A percentile compares a stretch with the other conserved stretches of the same genome.
phyloP scores from a whole-genome alignment of 2,888 invertebrate species.

The Cephalotes varians region DNA sequence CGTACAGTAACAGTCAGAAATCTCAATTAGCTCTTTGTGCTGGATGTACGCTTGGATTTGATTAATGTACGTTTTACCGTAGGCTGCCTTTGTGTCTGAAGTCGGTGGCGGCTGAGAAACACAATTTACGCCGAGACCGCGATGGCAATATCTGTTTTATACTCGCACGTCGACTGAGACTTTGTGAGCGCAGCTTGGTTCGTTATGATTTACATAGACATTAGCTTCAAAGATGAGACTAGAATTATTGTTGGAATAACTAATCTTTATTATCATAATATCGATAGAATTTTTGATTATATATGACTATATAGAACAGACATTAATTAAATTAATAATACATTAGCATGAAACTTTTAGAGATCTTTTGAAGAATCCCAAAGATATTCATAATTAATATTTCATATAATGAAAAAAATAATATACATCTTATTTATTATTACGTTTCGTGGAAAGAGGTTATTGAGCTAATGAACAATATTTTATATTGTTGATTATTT shows the following conservation, averaged over 20 bases:
- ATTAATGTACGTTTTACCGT: constrained; percentile 73
- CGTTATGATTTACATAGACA: constrained; percentile 64
- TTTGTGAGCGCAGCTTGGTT: constrained; percentile 60
- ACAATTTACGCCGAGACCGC: constrained; percentile 68
- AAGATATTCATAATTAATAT: neutral
- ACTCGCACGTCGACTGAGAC: constrained; percentile 36
- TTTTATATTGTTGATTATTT: neutral
- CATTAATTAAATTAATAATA: constrained; percentile 6
- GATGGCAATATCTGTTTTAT: constrained; percentile 64
- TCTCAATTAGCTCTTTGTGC: constrained; percentile 76
- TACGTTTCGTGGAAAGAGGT: neutral
- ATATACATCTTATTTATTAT: neutral
- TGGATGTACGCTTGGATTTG: constrained; percentile 63
- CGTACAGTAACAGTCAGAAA: constrained; percentile 62
- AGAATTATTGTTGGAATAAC: constrained; percentile 45
- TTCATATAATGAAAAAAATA: neutral
- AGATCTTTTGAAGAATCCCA: neutral
- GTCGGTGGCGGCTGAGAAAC: constrained; percentile 67
- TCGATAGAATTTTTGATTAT: neutral
- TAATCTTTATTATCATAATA: constrained; percentile 28
- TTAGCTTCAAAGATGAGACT: constrained; percentile 26
- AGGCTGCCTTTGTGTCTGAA: constrained; percentile 70
- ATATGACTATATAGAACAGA: neutral
- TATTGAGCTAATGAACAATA: neutral
- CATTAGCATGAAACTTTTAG: neutral